Evolutionary conservation across 2,113 vertebrate species (phyloP).

Genomic region (Xyliphius kryptos): DNA sequence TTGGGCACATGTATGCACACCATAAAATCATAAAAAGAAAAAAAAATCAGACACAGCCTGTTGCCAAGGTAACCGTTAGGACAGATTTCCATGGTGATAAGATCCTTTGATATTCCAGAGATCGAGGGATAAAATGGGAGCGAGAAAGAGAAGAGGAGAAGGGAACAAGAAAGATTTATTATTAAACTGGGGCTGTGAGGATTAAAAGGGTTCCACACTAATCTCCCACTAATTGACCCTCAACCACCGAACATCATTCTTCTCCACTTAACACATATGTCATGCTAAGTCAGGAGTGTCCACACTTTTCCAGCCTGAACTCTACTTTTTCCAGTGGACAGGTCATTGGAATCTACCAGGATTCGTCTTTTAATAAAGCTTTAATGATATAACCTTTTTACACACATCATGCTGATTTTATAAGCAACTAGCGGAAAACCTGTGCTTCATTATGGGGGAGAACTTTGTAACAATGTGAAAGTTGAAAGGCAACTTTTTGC

Average conservation of each 20-base stretch:
- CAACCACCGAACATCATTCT: background rate
- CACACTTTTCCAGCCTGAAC: no score
- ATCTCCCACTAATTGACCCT: background rate
- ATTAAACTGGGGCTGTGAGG: conserved; percentile 13
- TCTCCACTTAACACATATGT: background rate
- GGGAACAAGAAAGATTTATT: conserved; percentile 32
- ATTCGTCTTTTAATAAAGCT: no score
- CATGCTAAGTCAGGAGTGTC: background rate
- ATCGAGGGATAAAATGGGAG: conserved; percentile 16
- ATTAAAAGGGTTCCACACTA: conserved; percentile 1
- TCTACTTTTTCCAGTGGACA: no score
- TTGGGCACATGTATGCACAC: background rate
- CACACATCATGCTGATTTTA: no score
- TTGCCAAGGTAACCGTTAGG: conserved; percentile 42
- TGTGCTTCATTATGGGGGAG: no score
- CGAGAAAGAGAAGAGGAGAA: conserved; percentile 8
- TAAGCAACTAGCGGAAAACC: no score
- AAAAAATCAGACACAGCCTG: conserved; percentile 21
- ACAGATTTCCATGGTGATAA: conserved; percentile 44
- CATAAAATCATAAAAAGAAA: conserved; percentile 26
- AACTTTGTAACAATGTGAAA: no score
- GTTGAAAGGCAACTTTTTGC: no score
- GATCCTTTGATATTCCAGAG: conserved; percentile 42
- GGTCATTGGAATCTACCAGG: no score
- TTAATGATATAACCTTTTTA: no score